Conservation (phyloP, 2,113 vertebrate genomes). For the Archocentrus centrarchus region DNA sequence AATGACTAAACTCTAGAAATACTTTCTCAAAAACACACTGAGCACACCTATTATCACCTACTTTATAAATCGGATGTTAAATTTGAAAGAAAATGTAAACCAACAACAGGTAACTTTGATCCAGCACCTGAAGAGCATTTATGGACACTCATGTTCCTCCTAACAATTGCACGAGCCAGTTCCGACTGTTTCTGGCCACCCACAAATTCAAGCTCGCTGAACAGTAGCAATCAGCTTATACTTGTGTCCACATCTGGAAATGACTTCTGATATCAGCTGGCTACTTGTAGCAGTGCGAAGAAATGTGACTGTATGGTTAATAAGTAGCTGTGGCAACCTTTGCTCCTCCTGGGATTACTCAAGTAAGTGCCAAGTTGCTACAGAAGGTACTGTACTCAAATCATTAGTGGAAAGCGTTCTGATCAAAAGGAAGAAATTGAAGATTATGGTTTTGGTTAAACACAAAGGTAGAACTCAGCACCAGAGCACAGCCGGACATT, state of each 20-base stretch:
- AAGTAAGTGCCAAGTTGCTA: constrained; percentile 73
- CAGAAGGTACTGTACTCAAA: neutral
- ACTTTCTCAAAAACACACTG: neutral
- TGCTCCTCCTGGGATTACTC: constrained; percentile 84
- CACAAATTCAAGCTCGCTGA: neutral
- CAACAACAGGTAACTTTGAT: neutral
- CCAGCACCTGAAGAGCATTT: neutral
- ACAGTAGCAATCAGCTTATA: constrained; percentile 38
- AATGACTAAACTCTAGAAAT: too few species aligned
- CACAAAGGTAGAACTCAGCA: constrained; percentile 7
- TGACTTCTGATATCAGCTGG: constrained; percentile 31
- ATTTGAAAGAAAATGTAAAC: neutral
- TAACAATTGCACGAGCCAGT: neutral
- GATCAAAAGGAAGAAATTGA: constrained; percentile 26
- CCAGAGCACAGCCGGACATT: constrained; percentile 14
- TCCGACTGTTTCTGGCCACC: neutral
- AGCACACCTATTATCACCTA: neutral
- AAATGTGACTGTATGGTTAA: constrained; percentile 85
- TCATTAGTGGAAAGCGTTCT: constrained; percentile 9
- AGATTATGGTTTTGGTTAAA: constrained; percentile 14
- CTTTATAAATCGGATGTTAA: neutral
- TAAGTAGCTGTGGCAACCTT: constrained; percentile 93
- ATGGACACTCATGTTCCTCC: neutral
- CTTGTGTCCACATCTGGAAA: constrained; percentile 10
- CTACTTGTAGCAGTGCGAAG: constrained; percentile 69